Evolutionary conservation across 2,888 invertebrate genomes (phyloP).

Genomic region (Drosophila percnosoma): DNA sequence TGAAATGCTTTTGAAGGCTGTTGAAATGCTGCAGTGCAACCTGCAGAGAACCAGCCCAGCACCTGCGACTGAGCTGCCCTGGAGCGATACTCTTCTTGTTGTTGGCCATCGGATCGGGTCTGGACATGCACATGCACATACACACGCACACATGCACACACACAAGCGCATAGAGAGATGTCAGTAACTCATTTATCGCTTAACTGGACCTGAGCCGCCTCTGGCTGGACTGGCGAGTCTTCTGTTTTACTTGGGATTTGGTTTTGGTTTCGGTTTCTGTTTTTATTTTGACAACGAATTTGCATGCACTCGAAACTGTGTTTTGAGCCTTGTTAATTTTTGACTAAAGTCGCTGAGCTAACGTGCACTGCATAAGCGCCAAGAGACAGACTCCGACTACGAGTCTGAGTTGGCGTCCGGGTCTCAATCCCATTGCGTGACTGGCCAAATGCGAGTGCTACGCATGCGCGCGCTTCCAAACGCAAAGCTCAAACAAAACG

Average conservation of each 20-base stretch:
- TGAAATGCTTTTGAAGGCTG: conserved; percentile 81
- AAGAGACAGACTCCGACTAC: conserved; percentile 29
- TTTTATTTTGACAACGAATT: conserved; percentile 82
- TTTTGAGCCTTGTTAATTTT: conserved; percentile 82
- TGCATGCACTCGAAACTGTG: conserved; percentile 83
- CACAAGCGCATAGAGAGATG: conserved; percentile 58
- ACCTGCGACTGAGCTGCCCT: conserved; percentile 62
- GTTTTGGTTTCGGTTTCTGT: conserved; percentile 44
- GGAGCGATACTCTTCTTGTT: conserved; percentile 31
- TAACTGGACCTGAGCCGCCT: conserved; percentile 61
- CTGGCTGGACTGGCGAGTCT: conserved; percentile 12
- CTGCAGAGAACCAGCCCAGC: conserved; percentile 50
- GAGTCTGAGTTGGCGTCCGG: conserved; percentile 31
- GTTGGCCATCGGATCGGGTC: conserved; percentile 33
- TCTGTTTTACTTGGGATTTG: conserved; percentile 18
- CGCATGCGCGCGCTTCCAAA: conserved; percentile 84
- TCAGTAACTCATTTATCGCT: conserved; percentile 81
- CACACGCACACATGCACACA: conserved; percentile 68
- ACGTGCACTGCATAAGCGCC: conserved; percentile 65
- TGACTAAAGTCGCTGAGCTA: conserved; percentile 69
- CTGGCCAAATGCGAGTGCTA: conserved; percentile 72
- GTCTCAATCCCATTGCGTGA: conserved; percentile 66
- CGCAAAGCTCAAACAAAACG: conserved; percentile 60
- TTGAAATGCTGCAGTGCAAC: conserved; percentile 77
- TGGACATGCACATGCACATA: conserved; percentile 71